phyloP scores from a whole-genome alignment of 2,113 vertebrate genomes.

The Pionites leucogaster region DNA sequence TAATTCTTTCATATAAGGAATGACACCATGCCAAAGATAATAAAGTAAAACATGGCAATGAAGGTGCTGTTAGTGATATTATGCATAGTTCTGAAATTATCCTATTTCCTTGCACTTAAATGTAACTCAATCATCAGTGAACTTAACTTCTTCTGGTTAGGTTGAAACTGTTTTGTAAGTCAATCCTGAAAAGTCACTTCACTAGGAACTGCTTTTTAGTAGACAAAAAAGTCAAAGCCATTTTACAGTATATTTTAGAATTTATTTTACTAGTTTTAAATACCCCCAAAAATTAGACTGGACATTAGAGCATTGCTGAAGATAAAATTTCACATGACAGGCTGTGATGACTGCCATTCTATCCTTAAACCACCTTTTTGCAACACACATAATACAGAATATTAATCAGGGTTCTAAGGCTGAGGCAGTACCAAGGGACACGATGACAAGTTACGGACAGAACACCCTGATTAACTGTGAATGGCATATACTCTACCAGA shows the following conservation, averaged over 20 bases:
- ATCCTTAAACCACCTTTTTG: conserved; percentile 50
- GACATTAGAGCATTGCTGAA: neutral
- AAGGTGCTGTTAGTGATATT: neutral
- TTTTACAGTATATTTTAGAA: neutral
- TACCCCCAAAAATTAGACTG: neutral
- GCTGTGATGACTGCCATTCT: conserved; percentile 4
- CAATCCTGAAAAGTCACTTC: neutral
- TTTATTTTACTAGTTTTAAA: neutral
- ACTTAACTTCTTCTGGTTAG: neutral
- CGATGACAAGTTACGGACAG: conserved; percentile 47
- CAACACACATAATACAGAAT: conserved; percentile 7
- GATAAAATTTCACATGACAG: neutral
- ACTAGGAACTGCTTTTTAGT: neutral
- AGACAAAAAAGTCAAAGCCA: neutral
- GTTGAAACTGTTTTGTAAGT: neutral
- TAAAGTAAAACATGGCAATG: neutral
- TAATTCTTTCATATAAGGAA: neutral
- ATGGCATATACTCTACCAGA: conserved; percentile 2
- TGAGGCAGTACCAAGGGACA: conserved; percentile 29
- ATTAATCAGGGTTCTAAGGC: conserved; percentile 45
- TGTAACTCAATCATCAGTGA: neutral
- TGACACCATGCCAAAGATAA: neutral
- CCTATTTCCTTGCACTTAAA: neutral
- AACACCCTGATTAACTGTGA: conserved; percentile 26
- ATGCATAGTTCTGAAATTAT: neutral